Conservation (phyloP, 2,797 vertebrate genomes). For the Cirrhinus mrigala region DNA sequence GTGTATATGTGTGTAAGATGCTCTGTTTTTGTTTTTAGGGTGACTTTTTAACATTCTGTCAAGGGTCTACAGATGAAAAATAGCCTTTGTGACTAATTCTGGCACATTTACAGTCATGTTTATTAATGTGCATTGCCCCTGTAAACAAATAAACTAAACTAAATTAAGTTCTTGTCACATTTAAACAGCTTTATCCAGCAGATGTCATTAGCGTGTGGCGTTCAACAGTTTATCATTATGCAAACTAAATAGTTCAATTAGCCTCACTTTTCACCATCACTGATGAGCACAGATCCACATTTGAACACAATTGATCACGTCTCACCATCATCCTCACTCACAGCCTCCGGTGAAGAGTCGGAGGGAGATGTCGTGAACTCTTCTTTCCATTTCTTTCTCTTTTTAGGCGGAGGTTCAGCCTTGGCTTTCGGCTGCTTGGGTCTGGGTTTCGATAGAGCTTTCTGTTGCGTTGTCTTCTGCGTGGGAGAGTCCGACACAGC, state of each 20-base stretch:
- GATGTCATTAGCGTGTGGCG: not conserved
- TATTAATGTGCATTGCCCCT: too few species aligned
- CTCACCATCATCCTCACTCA: constrained; percentile 88
- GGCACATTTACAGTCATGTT: too few species aligned
- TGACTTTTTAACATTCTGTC: too few species aligned
- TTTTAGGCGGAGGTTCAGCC: constrained; percentile 97
- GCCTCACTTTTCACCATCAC: not conserved
- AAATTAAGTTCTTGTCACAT: too few species aligned
- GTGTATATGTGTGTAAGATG: too few species aligned
- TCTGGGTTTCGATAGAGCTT: constrained; percentile 83
- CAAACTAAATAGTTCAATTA: not conserved
- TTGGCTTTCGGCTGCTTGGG: constrained; percentile 89
- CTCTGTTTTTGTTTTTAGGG: too few species aligned
- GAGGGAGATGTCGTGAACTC: constrained; percentile 88
- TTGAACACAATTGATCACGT: not conserved
- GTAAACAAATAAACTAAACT: too few species aligned
- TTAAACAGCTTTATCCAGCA: not conserved
- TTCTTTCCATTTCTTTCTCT: constrained; percentile 98
- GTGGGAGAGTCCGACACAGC: constrained; percentile 72
- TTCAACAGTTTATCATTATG: not conserved
- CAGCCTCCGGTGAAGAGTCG: constrained; percentile 89
- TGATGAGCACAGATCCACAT: not conserved
- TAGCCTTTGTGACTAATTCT: too few species aligned
- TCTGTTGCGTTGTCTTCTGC: constrained; percentile 82
- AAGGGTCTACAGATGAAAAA: too few species aligned